phyloP scores from a whole-genome alignment of 1,140 invertebrate species.

The Andricus grossulariae region DNA sequence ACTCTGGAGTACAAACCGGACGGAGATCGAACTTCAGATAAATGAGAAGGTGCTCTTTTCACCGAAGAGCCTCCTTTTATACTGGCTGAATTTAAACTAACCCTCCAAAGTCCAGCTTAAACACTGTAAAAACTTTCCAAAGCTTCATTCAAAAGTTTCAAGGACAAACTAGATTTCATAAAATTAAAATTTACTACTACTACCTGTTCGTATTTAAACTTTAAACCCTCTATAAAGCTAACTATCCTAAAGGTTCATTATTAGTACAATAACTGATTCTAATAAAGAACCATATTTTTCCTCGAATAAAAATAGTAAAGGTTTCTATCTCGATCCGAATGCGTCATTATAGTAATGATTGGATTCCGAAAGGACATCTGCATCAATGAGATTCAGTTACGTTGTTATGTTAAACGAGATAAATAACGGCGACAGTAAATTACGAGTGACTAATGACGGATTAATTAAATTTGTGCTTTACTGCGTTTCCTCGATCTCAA shows the following conservation, averaged over 20 bases:
- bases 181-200: no score
- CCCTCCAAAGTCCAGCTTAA: neutral
- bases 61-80: neutral
- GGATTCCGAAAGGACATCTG: conserved; percentile 20
- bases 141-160: conserved; percentile 12
- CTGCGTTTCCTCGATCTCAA: neutral
- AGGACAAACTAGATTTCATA: neutral
- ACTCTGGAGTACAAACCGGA: conserved; percentile 21
- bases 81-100: neutral
- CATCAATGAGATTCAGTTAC: conserved; percentile 25
- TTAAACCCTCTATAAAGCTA: no score
- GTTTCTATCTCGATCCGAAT: neutral
- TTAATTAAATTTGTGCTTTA: conserved; percentile 15
- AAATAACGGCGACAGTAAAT: conserved; percentile 15
- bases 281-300: neutral
- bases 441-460: conserved; percentile 19
- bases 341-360: conserved; percentile 16
- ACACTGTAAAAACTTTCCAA: conserved; percentile 20
- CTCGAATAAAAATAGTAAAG: neutral
- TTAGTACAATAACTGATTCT: no score
- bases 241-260: no score
- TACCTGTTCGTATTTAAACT: no score
- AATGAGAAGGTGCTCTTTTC: conserved; percentile 11
- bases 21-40: conserved; percentile 16
- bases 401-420: conserved; percentile 8